A percentile compares a stretch with the other conserved stretches of the same genome.
phyloP scores from a whole-genome alignment of 2,797 vertebrate genomes.

The Epinephelus coioides region DNA sequence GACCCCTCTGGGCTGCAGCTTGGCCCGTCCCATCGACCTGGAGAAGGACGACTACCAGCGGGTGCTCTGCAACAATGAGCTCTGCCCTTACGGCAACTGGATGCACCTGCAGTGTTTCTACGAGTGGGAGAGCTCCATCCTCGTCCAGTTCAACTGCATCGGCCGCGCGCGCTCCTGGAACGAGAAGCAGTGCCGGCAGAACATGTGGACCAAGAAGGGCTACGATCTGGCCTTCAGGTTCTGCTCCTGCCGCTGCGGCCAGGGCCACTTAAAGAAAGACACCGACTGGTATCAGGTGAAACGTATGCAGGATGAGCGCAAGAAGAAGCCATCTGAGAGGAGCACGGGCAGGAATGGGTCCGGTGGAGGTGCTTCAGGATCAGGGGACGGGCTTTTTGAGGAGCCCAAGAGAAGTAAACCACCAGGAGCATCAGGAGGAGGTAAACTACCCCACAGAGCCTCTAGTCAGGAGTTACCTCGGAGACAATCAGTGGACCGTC shows the following conservation, averaged over 20 bases:
- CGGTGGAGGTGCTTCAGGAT: conserved; percentile 42
- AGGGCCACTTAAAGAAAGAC: conserved; percentile 98
- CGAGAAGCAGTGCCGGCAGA: conserved; percentile 99
- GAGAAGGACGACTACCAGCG: conserved; percentile 99
- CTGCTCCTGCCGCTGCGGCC: conserved; percentile 98
- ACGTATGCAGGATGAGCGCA: conserved; percentile 95
- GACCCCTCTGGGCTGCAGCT: conserved; percentile 95
- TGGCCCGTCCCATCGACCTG: conserved; percentile 91
- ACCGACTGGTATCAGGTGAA: conserved; percentile 99
- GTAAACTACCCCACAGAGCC: conserved; percentile 88
- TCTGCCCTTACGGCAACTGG: conserved; percentile 95
- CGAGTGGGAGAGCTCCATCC: conserved; percentile 99
- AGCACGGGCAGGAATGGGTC: conserved; percentile 82
- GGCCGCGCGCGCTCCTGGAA: conserved; percentile 98
- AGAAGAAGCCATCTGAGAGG: conserved; percentile 93
- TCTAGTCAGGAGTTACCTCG: conserved; percentile 92
- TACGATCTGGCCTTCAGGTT: conserved; percentile 98
- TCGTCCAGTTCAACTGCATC: conserved; percentile 99
- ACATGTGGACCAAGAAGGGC: conserved; percentile 99
- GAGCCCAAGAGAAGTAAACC: conserved; percentile 92
- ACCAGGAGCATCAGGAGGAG: conserved; percentile 58
- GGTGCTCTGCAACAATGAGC: conserved; percentile 97
- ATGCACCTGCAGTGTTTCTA: conserved; percentile 99
- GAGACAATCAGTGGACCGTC: conserved; percentile 93
- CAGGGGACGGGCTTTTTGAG: conserved; percentile 85